Base-by-base conservation (phyloP, 2,888 invertebrate genomes). In the Apamea anceps region DNA sequence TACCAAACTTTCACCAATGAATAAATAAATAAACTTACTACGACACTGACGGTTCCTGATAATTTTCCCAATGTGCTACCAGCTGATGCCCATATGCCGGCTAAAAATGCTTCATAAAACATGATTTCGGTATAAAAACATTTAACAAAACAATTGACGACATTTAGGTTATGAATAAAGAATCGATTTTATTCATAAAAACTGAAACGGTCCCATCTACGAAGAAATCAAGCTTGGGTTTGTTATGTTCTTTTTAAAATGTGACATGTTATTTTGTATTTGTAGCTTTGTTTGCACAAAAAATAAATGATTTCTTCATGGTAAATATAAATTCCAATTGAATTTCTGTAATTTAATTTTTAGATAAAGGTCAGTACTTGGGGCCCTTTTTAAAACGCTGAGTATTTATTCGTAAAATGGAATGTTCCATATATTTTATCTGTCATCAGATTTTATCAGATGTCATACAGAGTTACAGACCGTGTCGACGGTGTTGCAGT, bases 21-120 rank as follows among this genome's bases (percentile, higher is more conserved):
- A 71, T 71, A 73, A 85, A 65, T 54, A 70, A 70, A 73, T 67
- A 77, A 77, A 93, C 95, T 94, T 90, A 96, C 96, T 79, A 96
- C 95, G 77, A 95, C 75, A 77, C 85, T 86, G 77, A 87, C 73
- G 45, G 95, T 94, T 89, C 98, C 98, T 72, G 97, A 97, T 85
- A 98, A 91, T 96, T 98, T 98, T 60, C 98, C 98, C 73, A 98
- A 96, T 65, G 97, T 95, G 92, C 98, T 98, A 63, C 97, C 98
- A 78, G 96, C 91, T 57, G 98, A 97, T 42, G 98, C 97, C 95
- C 97, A 98, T 87, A 97, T 90, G 66, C 98, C 98, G 57, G 98
- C 97, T 85, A 97, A 90, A 86, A 98, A 95, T 5, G 98, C 97
- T 93, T 96, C 96, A 82, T 93, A 91, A 80, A 95, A 92, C 96